Conservation (phyloP, 1,140 invertebrate species). For the Brachionus manjavacas region DNA sequence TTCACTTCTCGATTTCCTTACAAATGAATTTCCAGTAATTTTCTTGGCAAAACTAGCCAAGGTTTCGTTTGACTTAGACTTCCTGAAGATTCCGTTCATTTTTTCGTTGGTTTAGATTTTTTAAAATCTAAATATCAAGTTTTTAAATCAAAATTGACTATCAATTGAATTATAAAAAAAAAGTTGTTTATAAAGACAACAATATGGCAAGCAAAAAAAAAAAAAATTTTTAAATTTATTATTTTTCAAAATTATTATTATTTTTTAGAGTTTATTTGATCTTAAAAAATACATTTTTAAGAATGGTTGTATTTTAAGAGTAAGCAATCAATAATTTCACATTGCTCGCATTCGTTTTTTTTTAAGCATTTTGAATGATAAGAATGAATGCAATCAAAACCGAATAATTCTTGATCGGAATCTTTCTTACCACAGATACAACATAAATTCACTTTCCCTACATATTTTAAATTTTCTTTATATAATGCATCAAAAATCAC, state of each 20-base stretch:
- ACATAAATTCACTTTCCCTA: background rate
- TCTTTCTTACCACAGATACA: conserved; percentile 6
- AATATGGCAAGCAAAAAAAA: background rate
- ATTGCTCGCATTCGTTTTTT: background rate
- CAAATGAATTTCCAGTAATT: too few species aligned
- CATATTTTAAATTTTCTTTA: background rate
- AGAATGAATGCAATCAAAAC: background rate
- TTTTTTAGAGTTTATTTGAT: background rate
- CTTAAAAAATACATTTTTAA: background rate
- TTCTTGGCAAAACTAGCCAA: background rate
- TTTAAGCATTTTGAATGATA: conserved; percentile 8
- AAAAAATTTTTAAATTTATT: background rate
- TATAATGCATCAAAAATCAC: background rate
- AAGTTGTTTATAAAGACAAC: background rate
- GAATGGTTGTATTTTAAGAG: background rate
- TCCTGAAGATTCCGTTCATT: background rate
- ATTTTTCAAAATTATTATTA: background rate
- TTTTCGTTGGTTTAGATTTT: background rate
- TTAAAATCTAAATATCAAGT: background rate
- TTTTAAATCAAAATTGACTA: background rate
- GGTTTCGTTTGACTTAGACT: background rate
- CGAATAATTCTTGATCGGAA: background rate
- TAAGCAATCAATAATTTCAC: background rate
- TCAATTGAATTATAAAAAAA: background rate
- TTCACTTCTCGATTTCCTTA: too few species aligned